Conservation (phyloP, 2,888 invertebrate species). For the Tanytarsus gracilentus region DNA sequence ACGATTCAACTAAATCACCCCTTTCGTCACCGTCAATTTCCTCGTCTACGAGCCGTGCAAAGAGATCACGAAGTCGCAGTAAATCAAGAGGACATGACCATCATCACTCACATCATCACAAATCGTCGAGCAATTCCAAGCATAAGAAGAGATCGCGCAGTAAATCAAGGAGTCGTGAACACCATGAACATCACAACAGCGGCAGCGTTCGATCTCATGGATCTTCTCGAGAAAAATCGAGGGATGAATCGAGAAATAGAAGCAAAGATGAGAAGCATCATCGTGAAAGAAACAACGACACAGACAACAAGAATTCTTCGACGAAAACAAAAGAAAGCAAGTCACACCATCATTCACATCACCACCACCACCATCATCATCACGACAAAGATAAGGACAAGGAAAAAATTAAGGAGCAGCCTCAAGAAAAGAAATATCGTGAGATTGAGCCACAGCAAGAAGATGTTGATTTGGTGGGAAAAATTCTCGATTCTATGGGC, state of each 20-base stretch:
- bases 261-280: constrained; percentile 33
- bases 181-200: constrained; percentile 8
- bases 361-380: constrained; percentile 27
- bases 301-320: constrained; percentile 32
- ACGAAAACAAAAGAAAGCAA: constrained; percentile 31
- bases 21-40: constrained; percentile 16
- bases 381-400: constrained; percentile 30
- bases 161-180: constrained; percentile 28
- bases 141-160: constrained; percentile 29
- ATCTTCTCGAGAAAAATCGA: constrained; percentile 37
- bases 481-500: constrained; percentile 36
- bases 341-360: constrained; percentile 31
- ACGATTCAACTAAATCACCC: neutral
- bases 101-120: constrained; percentile 28
- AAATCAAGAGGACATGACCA: constrained; percentile 14
- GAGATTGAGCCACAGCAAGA: constrained; percentile 31
- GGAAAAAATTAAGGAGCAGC: constrained; percentile 14
- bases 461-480: constrained; percentile 39
- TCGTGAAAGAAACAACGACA: constrained; percentile 29
- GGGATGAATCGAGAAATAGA: constrained; percentile 34
- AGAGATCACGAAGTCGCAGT: constrained; percentile 5
- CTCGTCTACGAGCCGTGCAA: constrained; percentile 3
- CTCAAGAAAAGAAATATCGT: neutral
- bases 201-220: no score
- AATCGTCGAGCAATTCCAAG: constrained; percentile 29